Percentiles rank a stretch among this genome's conserved stretches.
Evolutionary conservation across 37 sponge, comb jelly and placozoan species (phyloP).

Genomic region (Geodia barretti): DNA sequence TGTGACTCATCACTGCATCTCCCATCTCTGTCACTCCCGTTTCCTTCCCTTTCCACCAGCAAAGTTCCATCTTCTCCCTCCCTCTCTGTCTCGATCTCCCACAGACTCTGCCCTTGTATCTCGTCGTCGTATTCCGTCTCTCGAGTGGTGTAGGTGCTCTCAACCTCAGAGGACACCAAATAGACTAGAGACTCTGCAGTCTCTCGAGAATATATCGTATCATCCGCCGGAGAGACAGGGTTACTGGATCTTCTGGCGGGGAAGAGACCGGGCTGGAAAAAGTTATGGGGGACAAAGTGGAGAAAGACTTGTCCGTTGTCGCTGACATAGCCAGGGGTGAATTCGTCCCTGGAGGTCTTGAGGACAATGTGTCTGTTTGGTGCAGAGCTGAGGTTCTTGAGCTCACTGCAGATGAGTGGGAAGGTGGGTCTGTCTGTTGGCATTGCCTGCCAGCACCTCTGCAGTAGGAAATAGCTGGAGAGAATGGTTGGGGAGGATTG

Average conservation of each 20-base stretch:
- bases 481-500: neutral
- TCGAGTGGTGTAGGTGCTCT: neutral
- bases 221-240: conserved; percentile 22
- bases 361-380: conserved; percentile 53
- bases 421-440: conserved; percentile 61
- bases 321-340: conserved; percentile 23
- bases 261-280: neutral
- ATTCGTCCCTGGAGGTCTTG: conserved; percentile 14
- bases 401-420: conserved; percentile 8
- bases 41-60: neutral
- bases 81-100: neutral
- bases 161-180: conserved; percentile 9
- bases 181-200: conserved; percentile 33
- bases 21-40: neutral
- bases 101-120: neutral
- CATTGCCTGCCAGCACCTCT: conserved; percentile 72
- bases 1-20: conserved; percentile 19
- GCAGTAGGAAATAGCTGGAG: conserved; percentile 62
- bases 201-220: conserved; percentile 30
- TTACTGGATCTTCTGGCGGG: conserved; percentile 5
- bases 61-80: neutral
- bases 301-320: conserved; percentile 29
- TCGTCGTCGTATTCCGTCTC: conserved; percentile 28
- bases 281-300: neutral
- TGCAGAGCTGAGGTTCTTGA: conserved; percentile 18